Evolutionary conservation across 2,888 invertebrate species (phyloP).

Genomic region (Deilephila elpenor): DNA sequence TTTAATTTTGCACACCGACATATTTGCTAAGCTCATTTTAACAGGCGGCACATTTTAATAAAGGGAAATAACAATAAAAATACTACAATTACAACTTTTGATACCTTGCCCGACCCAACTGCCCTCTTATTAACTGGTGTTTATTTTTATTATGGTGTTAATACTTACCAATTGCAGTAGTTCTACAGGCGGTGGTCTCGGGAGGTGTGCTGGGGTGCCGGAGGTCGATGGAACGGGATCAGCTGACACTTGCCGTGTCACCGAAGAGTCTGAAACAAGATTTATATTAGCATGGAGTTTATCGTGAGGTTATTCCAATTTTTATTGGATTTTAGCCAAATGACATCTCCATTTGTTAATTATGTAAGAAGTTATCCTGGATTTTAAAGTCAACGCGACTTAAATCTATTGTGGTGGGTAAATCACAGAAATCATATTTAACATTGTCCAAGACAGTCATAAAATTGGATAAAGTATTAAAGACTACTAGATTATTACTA

Average conservation of each 20-base stretch:
- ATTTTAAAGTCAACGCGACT: too few relatives aligned
- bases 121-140: background rate
- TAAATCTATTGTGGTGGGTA: too few relatives aligned
- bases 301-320: background rate
- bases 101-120: background rate
- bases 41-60: background rate
- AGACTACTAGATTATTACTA: too few relatives aligned
- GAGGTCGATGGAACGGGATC: slow-evolving; percentile 79
- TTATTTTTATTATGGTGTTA: too few relatives aligned
- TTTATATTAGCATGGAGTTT: background rate
- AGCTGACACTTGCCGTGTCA: slow-evolving; percentile 72
- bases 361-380: too few relatives aligned
- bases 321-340: too few relatives aligned
- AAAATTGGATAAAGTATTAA: too few relatives aligned
- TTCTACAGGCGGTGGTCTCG: slow-evolving; percentile 66
- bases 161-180: slow-evolving; percentile 64
- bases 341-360: too few relatives aligned
- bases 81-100: background rate
- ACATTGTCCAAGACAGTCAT: too few relatives aligned
- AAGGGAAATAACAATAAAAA: background rate
- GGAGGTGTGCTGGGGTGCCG: slow-evolving; percentile 72
- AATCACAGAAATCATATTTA: too few relatives aligned
- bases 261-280: slow-evolving; percentile 68
- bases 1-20: background rate
- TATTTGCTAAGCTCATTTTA: background rate